These are phyloP conservation scores for Agonopterix arenella DNA, from an alignment of 2,888 invertebrate species.

Conservation along the genomic window DNA sequence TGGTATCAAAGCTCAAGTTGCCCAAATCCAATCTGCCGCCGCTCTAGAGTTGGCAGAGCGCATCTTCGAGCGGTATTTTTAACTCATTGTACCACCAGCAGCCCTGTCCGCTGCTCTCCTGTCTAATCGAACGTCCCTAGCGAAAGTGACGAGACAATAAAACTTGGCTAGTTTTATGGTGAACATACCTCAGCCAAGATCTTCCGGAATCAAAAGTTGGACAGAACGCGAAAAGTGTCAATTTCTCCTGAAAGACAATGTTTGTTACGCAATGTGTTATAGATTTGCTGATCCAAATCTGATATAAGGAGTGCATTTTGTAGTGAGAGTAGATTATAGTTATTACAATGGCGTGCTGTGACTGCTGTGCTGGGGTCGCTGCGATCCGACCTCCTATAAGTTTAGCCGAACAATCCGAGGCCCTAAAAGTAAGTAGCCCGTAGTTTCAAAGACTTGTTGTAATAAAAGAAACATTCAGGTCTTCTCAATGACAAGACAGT, in stretches of 20 bases:
- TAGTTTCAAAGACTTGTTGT: not conserved
- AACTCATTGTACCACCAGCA: conserved; percentile 72
- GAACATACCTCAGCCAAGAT: conserved; percentile 20
- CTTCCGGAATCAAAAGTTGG: conserved; percentile 21
- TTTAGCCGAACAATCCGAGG: conserved; percentile 83
- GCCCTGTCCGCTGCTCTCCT: conserved; percentile 62
- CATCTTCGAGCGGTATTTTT: conserved; percentile 75
- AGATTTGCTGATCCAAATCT: conserved; percentile 25
- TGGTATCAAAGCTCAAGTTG: conserved; percentile 65
- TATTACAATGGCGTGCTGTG: conserved; percentile 78
- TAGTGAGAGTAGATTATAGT: conserved; percentile 36
- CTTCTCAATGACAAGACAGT: not conserved
- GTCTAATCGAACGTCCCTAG: conserved; percentile 53
- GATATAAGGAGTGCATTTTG: conserved; percentile 42
- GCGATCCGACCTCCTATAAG: conserved; percentile 88
- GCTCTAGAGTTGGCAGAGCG: conserved; percentile 68
- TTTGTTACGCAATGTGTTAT: conserved; percentile 53
- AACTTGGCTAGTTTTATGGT: conserved; percentile 28
- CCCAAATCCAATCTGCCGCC: conserved; percentile 52
- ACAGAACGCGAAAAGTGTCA: conserved; percentile 23
- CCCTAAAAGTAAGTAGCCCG: conserved; percentile 81
- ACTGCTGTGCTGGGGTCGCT: conserved; percentile 80
- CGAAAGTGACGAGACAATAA: conserved; percentile 61
- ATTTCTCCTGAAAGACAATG: conserved; percentile 21
- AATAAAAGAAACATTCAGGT: conserved; percentile 3